These are phyloP conservation scores for Cerastoderma edule DNA, from an alignment of 2,888 invertebrate genomes.

Conservation along the genomic window DNA sequence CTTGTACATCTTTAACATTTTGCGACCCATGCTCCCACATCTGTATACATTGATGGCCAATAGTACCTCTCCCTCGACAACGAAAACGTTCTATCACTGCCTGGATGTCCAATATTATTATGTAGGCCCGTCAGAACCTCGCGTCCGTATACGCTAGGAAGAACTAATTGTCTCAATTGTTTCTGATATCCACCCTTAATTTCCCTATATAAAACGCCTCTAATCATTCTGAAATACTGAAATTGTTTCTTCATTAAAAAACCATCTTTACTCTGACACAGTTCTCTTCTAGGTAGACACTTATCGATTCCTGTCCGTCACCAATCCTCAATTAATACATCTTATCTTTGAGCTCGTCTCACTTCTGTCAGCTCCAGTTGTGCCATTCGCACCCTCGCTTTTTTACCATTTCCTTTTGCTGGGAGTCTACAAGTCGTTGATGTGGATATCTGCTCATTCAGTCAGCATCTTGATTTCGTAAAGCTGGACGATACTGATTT, in stretches of 20 bases:
- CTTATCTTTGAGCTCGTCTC: too few species aligned
- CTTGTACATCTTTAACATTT: constrained; percentile 28
- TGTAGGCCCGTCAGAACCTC: constrained; percentile 22
- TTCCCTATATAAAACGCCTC: constrained; percentile 26
- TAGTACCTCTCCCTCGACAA: constrained; percentile 26
- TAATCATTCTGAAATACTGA: constrained; percentile 20
- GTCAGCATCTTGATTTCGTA: too few species aligned
- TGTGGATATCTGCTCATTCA: too few species aligned
- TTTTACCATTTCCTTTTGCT: too few species aligned
- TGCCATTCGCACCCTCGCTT: too few species aligned
- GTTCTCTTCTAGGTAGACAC: constrained; percentile 7
- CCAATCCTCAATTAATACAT: too few species aligned
- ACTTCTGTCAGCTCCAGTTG: too few species aligned
- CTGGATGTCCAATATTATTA: constrained; percentile 40
- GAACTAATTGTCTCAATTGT: constrained; percentile 13
- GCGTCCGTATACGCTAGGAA: constrained; percentile 24
- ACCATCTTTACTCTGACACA: neutral
- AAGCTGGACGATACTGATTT: constrained; percentile 4
- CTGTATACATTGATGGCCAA: constrained; percentile 32
- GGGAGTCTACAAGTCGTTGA: too few species aligned
- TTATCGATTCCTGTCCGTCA: neutral
- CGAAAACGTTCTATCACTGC: constrained; percentile 28
- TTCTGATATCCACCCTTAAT: neutral
- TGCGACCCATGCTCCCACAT: constrained; percentile 19
- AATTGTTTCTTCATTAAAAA: constrained; percentile 23